Evolutionary conservation across 2,797 vertebrate genomes (phyloP).

Genomic region (Premnoplex brunnescens): DNA sequence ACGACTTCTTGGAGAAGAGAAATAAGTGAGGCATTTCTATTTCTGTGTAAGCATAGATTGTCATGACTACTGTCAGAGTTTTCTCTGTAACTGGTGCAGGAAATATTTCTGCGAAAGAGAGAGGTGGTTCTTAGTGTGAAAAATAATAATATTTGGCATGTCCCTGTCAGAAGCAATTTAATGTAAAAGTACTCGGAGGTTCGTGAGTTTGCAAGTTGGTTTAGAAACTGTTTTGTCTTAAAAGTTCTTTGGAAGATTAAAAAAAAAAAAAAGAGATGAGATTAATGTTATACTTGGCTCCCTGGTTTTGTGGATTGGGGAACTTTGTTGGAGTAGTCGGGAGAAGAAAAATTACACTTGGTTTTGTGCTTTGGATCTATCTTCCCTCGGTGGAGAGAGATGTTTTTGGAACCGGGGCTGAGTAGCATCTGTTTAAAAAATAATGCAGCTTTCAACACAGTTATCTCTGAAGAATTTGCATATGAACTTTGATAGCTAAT

Average conservation of each 20-base stretch:
- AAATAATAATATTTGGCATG: conserved; percentile 69
- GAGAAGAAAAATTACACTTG: conserved; percentile 13
- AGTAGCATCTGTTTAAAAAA: conserved; percentile 46
- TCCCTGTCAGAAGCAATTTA: conserved; percentile 57
- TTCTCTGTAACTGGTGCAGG: conserved; percentile 23
- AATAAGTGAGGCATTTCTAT: conserved; percentile 41
- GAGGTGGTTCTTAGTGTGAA: conserved; percentile 28
- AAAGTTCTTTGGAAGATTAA: conserved; percentile 35
- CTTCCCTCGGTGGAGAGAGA: conserved; percentile 10
- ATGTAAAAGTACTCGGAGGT: not conserved
- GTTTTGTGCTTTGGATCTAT: conserved; percentile 44
- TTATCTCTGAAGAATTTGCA: conserved; percentile 69
- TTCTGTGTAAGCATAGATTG: conserved; percentile 33
- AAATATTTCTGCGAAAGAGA: conserved; percentile 23
- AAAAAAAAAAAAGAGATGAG: not conserved
- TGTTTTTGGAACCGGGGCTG: conserved; percentile 43
- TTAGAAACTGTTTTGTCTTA: conserved; percentile 15
- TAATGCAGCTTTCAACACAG: conserved; percentile 62
- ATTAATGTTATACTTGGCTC: conserved; percentile 34
- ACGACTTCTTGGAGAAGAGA: not conserved
- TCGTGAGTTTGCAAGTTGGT: not conserved
- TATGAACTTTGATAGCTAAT: conserved; percentile 73
- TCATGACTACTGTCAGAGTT: conserved; percentile 53
- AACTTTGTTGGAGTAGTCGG: conserved; percentile 25
- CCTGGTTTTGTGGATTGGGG: not conserved